Evolutionary conservation across 1,140 invertebrate species (phyloP), one percentile per base, ranked within the genome.

Genomic region (Heliconius eleuchia): DNA sequence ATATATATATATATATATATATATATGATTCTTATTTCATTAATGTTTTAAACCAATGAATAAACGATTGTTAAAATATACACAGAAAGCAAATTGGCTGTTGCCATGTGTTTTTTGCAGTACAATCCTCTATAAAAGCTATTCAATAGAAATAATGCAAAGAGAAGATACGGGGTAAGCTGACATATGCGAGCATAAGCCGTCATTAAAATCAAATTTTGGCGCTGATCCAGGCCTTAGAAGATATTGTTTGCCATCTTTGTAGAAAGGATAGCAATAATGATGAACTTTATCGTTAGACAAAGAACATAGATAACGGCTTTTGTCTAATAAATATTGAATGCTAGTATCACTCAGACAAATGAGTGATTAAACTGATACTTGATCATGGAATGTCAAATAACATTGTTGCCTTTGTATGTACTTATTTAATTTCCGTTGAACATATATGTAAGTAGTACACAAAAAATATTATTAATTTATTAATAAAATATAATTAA

Each of bases 171-270:
- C 82, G 85, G 88, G 87, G 81, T 87, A 85, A 86, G 82, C 85
- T 85, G 86, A 89, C 88, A 86, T 91, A 90, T 88, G 91, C 84
- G 88, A 88, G 83, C 89, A 91, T 89, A 91, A 92, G 90, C 84
- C 88, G 91, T 91, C 91, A 92, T 94, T 93, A 94, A 90, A 94
- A 94, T 91, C 87, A 92, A 92, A 91, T 92, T 90, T 91, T 94
- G 92, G 92, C 90, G 71, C 13, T 13, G 78, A 71, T 85, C 91
- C 92, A 94, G 88, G 81, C 86, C 86, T 87, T 87, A 87, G 87
- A 90, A 89, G 81, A 90, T 89, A 92, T 92, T 92, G 88, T 92
- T 92, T 91, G 86, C 87, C 84, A 84, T 92, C 88, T 89, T 89
- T 84, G 86, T 86, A 87, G 85, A 86, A 91, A 88, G 85, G 85